Base-by-base conservation (phyloP, 2,797 vertebrate genomes). In the Alfaro cultratus region DNA sequence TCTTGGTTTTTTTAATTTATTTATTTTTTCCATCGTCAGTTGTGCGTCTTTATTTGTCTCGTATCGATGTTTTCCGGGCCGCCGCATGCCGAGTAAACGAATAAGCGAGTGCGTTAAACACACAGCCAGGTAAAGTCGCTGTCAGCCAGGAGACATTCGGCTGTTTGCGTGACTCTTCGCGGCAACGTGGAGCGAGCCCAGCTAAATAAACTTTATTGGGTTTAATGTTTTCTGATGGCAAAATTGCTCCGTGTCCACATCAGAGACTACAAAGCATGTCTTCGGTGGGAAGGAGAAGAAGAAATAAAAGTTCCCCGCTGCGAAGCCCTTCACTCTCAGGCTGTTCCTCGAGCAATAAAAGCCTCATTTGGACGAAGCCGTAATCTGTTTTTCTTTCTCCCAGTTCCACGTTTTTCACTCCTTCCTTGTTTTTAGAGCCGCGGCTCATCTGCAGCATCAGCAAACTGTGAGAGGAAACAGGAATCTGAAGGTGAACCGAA, bases 171-270 rank as follows among this genome's bases (percentile, higher is more conserved):
- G 73, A 75, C 29, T 36, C 6, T 51, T 53, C 1, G 60, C 82
- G 39, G 74, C 70, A 45, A 6, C 47, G 60, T 39, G 72, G 74
- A 83, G 71, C 78, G 81, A 64, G 26, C 57, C 60, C 70, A 75
- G 53, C 83, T 85, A 76, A 89, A 87, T 88, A 84, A 90, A 88
- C 76, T 60, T 71, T 71, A 67, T 83, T 91, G 84, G 87, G 86
- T 79, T 77, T 23, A 3, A 60, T 74, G 68, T 81, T 71, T 81
- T 79, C 76, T 74, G 68, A 85, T 55, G 76, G 62, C 71, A 78
- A 64, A 80, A 75, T 85, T 79, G 67, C 72, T 81, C 31, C 4
- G 71, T 26, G 72, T 80, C 80, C 77, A 64, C 9, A 68, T 34
- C 72, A 70, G 57, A 73, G 36, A 77, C 64, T 46, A 26, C 79